Evolutionary conservation across 2,113 vertebrate genomes (phyloP).

Genomic region (Epinephelus fuscoguttatus): DNA sequence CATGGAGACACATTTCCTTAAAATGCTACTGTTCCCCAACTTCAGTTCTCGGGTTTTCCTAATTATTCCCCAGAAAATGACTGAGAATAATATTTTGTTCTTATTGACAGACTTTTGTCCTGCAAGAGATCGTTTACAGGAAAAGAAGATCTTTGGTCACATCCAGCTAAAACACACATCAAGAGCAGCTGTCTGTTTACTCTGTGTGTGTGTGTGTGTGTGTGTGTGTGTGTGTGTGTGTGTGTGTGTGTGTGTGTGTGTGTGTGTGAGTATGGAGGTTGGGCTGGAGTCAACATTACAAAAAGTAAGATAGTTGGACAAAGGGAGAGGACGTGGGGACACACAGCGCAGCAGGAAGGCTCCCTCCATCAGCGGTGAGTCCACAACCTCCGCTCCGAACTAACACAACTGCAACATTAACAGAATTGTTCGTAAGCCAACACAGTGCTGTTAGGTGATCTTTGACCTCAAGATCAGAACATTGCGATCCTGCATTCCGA

Average conservation of each 20-base stretch:
- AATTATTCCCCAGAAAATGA: neutral
- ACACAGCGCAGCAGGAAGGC: conserved; percentile 42
- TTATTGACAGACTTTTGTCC: neutral
- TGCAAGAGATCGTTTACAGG: conserved; percentile 1
- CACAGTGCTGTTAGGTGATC: neutral
- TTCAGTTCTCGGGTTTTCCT: neutral
- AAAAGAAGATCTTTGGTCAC: conserved; percentile 44
- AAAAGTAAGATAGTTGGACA: conserved; percentile 62
- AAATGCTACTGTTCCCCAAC: neutral
- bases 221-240: conserved; percentile 25
- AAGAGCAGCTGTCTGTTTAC: conserved; percentile 59
- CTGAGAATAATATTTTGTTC: neutral
- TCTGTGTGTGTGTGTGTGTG: conserved; percentile 44
- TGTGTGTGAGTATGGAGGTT: conserved; percentile 56
- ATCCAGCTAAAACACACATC: conserved; percentile 32
- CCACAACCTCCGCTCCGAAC: conserved; percentile 10
- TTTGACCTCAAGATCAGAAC: neutral
- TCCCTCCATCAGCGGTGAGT: conserved; percentile 57
- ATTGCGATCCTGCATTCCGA: neutral
- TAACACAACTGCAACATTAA: neutral
- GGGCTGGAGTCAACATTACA: conserved; percentile 66
- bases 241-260: conserved; percentile 45
- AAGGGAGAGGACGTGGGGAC: conserved; percentile 64
- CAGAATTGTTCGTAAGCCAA: neutral
- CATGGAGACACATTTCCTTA: neutral